Conservation (phyloP, 2,797 vertebrate species). For the Clarias laeviceps region DNA sequence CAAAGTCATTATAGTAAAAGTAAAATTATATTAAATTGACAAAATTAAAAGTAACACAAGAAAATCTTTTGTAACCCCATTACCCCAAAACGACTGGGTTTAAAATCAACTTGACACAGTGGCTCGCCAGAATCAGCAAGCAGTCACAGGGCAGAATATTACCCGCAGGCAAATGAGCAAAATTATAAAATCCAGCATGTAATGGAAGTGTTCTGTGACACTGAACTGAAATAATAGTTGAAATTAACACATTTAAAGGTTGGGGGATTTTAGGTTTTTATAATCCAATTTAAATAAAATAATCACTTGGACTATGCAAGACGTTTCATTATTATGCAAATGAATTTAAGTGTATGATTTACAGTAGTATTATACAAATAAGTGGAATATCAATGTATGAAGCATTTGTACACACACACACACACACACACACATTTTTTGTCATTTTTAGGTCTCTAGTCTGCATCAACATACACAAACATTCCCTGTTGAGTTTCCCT, state of each 20-base stretch:
- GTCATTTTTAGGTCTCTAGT: too few species aligned
- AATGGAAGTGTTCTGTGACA: background rate
- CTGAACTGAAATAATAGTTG: conserved; percentile 2
- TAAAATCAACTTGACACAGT: conserved; percentile 23
- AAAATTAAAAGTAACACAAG: background rate
- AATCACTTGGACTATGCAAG: background rate
- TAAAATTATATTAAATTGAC: background rate
- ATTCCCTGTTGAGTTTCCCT: too few species aligned
- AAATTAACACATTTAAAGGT: background rate
- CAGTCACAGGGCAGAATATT: background rate
- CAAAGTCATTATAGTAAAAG: background rate
- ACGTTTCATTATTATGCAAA: background rate
- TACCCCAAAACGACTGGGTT: background rate
- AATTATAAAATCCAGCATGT: background rate
- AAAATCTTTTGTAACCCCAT: background rate
- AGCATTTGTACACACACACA: background rate
- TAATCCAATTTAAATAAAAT: background rate
- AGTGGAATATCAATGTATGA: background rate
- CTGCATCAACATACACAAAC: too few species aligned
- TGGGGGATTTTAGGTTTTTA: background rate
- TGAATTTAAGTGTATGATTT: background rate
- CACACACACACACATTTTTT: too few species aligned
- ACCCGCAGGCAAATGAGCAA: background rate
- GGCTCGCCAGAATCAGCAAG: conserved; percentile 9
- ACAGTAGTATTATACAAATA: background rate